phyloP scores from a whole-genome alignment of 2,797 vertebrate species.

The Eulemur coronatus region DNA sequence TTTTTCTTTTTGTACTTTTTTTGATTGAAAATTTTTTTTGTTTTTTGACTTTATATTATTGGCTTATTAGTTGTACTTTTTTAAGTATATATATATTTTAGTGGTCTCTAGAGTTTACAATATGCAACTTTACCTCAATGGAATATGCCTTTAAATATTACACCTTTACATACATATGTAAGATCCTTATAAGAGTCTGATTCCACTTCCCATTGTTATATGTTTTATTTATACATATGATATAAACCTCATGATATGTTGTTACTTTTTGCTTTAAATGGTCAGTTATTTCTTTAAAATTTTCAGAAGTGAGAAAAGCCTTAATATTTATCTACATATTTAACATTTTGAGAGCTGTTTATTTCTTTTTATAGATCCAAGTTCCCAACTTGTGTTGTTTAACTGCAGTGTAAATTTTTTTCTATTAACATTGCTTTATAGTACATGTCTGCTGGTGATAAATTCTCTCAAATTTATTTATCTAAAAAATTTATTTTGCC shows the following conservation, averaged over 20 bases:
- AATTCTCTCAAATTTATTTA: not conserved
- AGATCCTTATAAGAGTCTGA: not conserved
- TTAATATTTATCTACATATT: not conserved
- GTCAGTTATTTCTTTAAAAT: not conserved
- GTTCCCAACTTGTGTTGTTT: not conserved
- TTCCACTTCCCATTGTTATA: not conserved
- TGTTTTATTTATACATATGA: not conserved
- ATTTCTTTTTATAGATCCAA: not conserved
- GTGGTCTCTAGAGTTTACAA: not conserved
- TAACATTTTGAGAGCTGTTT: not conserved
- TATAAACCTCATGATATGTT: not conserved
- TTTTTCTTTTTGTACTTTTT: not conserved
- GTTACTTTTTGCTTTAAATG: not conserved
- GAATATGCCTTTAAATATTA: not conserved
- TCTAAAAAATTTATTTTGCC: not conserved
- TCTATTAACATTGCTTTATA: not conserved
- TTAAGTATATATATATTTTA: not conserved
- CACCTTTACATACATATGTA: not conserved
- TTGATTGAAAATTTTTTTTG: not conserved
- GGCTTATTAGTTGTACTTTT: not conserved
- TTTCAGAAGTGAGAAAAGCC: not conserved
- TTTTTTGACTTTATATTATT: not conserved
- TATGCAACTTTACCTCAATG: not conserved
- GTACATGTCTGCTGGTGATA: not conserved
- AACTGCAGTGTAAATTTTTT: not conserved